Evolutionary conservation across 2,888 invertebrate genomes (phyloP), one percentile per base, ranked within the genome.

Genomic region (Meiosimyza decipiens): DNA sequence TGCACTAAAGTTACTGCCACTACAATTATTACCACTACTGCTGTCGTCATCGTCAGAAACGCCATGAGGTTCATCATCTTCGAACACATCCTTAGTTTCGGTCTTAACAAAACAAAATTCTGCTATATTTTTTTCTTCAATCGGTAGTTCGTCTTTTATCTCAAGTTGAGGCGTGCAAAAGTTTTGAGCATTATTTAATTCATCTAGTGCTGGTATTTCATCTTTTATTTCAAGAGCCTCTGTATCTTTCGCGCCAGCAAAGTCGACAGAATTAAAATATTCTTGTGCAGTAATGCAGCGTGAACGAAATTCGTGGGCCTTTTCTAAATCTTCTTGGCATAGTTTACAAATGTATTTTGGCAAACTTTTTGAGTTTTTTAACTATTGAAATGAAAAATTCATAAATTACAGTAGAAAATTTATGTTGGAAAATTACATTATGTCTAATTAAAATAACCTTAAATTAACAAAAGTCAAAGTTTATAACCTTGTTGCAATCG

Each of bases 321-420:
- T 62, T 16, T 69, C 62, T 59, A 79, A 76, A 18, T 75, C 73
- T 3, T 65, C 67, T 47, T 76, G 64, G 16, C 79, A 79, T 18
- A 64, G 50, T 22, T 67, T 52, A 68, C 80, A 80, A 47, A 80
- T 76, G 47, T 69, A 50, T 13, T 75, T 74, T 1, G 80, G 80
- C 1, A 78, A 33, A 16, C 67, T 59, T 7, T 54, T 68, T 28
- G 22, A 68, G 9, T 76, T 75, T 66, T 73, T 72, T 12, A 80
- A 65, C 79, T 79, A 51, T 12, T 51, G 40, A 28, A 15, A 40
- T 40, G 6, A 51, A 3, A 49, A 11, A 51, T 50, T 16, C 5
- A 3, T 15, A 51, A 49, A 22, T 52, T 33, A 33, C 12, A 50
- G 6, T 50, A 40, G 4, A 40, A 40, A 40, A 7, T 22, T 22